phyloP scores from a whole-genome alignment of 1,140 invertebrate species.

The Hormaphis cornu region DNA sequence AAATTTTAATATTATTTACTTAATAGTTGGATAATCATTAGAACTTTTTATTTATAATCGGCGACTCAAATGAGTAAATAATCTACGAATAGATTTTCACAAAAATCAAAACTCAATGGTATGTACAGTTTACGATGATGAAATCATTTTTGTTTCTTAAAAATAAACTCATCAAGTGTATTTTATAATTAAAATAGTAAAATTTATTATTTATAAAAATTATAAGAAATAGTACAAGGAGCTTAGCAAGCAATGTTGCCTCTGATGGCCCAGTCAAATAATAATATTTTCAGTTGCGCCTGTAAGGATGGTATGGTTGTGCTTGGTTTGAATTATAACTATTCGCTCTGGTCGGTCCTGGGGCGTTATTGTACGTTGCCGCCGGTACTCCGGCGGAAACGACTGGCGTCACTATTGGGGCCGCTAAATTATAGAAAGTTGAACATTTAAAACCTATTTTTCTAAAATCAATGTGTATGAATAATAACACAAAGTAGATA shows the following conservation, averaged over 20 bases:
- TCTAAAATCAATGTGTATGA: conserved; percentile 2
- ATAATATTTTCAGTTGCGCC: conserved; percentile 33
- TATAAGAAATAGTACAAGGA: conserved; percentile 27
- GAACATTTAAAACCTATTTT: conserved; percentile 17
- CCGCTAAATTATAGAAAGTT: conserved; percentile 32
- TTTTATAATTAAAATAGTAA: conserved; percentile 23
- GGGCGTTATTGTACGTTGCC: conserved; percentile 31
- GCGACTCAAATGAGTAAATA: background rate
- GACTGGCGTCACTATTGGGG: conserved; percentile 22
- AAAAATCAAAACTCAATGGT: background rate
- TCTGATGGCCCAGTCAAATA: conserved; percentile 14
- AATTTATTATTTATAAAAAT: conserved; percentile 26
- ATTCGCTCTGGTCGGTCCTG: conserved; percentile 35
- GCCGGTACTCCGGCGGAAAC: conserved; percentile 33
- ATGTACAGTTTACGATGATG: conserved; percentile 8
- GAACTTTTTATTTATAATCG: background rate
- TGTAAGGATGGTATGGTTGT: conserved; percentile 37
- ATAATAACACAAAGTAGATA: background rate
- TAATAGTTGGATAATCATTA: background rate
- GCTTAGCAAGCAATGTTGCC: background rate
- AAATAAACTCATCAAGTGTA: conserved; percentile 31
- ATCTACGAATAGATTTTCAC: conserved; percentile 7
- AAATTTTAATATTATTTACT: background rate
- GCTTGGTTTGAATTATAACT: conserved; percentile 33
- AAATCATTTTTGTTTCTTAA: conserved; percentile 7